Evolutionary conservation across 1,140 invertebrate species (phyloP), one percentile per base, ranked within the genome.

Genomic region (Drosophila funebris): DNA sequence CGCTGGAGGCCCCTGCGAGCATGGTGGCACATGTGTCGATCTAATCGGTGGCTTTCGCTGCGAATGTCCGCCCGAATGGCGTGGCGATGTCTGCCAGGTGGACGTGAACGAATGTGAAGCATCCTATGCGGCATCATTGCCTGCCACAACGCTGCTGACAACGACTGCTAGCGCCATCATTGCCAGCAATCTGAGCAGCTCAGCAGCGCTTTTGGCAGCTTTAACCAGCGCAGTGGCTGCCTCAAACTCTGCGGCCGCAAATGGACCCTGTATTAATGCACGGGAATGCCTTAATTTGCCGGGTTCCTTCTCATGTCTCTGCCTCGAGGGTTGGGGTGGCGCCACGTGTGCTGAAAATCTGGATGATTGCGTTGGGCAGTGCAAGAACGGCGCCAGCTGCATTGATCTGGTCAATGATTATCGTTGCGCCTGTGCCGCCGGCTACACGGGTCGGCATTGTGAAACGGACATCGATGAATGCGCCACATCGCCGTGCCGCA

Each of bases 301-400:
- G 2, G 97, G 97, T 0, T 96, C 96, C 57, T 98, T 97, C 91
- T 93, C 94, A 80, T 98, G 97, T 92, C 92, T 95, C 74, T 96
- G 96, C 92, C 93, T 95, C 36, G 94, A 95, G 50, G 97, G 98
- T 18, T 99, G 98, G 96, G 96, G 94, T 5, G 97, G 94, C 14
- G 95, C 96, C 90, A 95, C 96, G 76, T 99, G 97, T 92, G 95
- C 96, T 76, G 94, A 96, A 79, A 97, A 98, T 92, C 97, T 98
- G 88, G 95, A 97, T 91, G 96, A 96, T 90, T 99, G 98, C 92
- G 93, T 95, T 6, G 96, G 96, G 2, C 97, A 97, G 2, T 98
- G 97, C 90, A 85, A 93, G 41, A 96, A 97, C 92, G 96, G 95
- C 14, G 96, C 95, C 20, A 92, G 93, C 22, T 98, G 97, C 90